Base-by-base conservation (phyloP, 1,140 invertebrate species). In the Diploscapter pachys region DNA sequence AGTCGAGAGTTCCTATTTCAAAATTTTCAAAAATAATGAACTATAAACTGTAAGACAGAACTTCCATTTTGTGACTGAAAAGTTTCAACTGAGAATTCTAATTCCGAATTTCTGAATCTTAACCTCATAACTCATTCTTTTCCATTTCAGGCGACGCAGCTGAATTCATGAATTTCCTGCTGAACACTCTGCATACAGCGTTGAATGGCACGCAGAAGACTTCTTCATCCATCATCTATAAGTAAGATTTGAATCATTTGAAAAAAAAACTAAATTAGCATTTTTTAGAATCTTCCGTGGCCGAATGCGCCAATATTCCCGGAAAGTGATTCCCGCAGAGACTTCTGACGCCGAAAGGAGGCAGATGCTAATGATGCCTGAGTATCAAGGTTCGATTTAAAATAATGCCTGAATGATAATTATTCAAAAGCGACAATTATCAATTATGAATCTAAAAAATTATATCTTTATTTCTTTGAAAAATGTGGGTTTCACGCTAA, bases 91-190 rank as follows among this genome's bases (percentile, higher is more conserved):
- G 57, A 31, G 1, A 59, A 59, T 31, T 31, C 9, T 59, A 11
- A 11, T 59, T 11, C 57, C 57, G 9, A 59, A 11, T 59, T 11
- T 31, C 57, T 11, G 57, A 31, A 11, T 59, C 9, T 11, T 31
- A 11, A 11, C 31, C 2, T 59, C 57, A 59, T 31, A 11, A 11
- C 31, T 59, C 57, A 11, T 59, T 11, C 57, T 59, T 59, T 59
- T 1, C 57, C 31, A 31, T 59, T 59, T 59, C 57, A 59, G 57
- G 52, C 5, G 61, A 99, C 89, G 93, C 96, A 4, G 92, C 98
- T 69, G 93, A 98, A 81, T 98, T 99, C 87, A 86, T 98, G 63
- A 95, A 93, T 0, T 98, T 94, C 94, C 94, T 98, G 86, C 87
- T 98, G 5, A 96, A 97, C 87, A 93, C 93, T 13, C 87, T 96